Conservation (phyloP, 2,113 vertebrate species). For the Cavia aperea region DNA sequence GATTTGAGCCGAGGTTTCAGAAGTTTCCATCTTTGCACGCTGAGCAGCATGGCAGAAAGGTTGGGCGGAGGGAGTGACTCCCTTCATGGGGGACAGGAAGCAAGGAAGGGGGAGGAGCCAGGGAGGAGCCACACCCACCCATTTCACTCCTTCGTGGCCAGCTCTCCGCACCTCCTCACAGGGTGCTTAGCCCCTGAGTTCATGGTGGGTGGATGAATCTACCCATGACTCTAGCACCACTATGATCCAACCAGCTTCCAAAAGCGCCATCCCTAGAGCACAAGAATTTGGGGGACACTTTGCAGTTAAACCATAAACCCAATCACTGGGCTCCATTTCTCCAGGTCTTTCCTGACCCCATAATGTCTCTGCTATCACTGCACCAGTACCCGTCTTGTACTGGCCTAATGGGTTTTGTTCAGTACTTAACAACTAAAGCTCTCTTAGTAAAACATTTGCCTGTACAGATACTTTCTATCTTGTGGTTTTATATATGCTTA, state of each 20-base stretch:
- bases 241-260: background rate
- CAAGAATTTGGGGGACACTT: background rate
- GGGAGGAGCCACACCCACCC: background rate
- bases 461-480: background rate
- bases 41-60: background rate
- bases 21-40: background rate
- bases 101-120: background rate
- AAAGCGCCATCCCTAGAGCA: background rate
- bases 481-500: background rate
- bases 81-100: background rate
- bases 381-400: background rate
- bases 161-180: background rate
- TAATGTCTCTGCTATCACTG: accelerated
- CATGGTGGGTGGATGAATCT: background rate
- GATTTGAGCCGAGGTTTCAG: background rate
- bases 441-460: background rate
- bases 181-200: background rate
- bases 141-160: background rate
- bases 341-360: accelerated
- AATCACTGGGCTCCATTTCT: background rate
- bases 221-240: background rate
- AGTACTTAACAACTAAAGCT: background rate
- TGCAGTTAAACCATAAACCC: background rate
- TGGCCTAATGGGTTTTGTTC: background rate
- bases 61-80: background rate